Base-by-base conservation (phyloP, 1,140 invertebrate genomes). In the Drosophila miranda region DNA sequence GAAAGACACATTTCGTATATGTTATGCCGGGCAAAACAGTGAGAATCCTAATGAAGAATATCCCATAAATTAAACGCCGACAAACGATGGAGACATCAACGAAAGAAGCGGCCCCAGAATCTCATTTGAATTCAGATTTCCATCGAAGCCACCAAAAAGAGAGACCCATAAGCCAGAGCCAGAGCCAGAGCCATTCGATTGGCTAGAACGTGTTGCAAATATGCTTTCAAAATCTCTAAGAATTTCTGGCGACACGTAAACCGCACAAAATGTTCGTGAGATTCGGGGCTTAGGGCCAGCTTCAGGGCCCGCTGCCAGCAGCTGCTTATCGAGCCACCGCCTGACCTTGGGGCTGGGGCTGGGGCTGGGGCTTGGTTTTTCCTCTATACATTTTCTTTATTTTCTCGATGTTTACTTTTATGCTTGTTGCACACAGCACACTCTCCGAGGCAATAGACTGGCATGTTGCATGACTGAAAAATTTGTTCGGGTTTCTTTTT, bases 131-230 rank as follows among this genome's bases (percentile, higher is more conserved):
- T 63, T 28, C 14, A 38, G 28, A 26, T 57, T 26, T 38, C 61
- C 21, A 45, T 19, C 19, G 1, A 41, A 14, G 30, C 34, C 42
- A 41, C 19, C n/a, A 14, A 23, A 23, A 16, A 16, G 16, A 16
- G 0, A 16, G 16, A 16, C 16, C 16, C 16, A 16, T 16, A 16
- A 19, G 23, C 5, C 9, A 9, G 6, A 63, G 42, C 45, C 21
- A 45, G 41, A 21, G 30, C 44, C 49, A 28, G 45, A 11, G 6
- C 19, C 14, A 14, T 30, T 68, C 50, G 61, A 67, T 67, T 55
- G 34, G 34, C 34, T 38, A 38, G 49, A 73, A 72, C 69, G 69
- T 72, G 69, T 72, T 72, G 68, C 50, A 60, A 62, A 72, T 61
- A 50, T 71, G 49, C 53, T 72, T 71, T 60, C 21, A n/a, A 60